These are phyloP conservation scores for Gandaritis pyraliata DNA, from an alignment of 2,888 invertebrate species.

Conservation along the genomic window DNA sequence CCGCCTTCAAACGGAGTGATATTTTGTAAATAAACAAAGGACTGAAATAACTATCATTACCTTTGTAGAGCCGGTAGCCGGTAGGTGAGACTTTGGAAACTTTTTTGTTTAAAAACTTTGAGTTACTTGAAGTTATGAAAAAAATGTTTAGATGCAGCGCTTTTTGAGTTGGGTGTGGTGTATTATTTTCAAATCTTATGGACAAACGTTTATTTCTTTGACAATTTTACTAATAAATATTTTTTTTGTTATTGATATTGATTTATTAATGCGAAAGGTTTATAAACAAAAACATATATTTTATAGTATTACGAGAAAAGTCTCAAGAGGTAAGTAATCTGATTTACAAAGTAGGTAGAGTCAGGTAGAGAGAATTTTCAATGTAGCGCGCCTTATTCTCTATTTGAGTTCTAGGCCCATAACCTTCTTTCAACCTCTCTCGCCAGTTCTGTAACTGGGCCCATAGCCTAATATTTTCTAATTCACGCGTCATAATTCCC, in stretches of 20 bases:
- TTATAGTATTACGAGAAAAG: too few species aligned
- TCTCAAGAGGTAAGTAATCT: too few species aligned
- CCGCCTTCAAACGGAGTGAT: slow-evolving; percentile 85
- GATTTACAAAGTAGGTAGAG: too few species aligned
- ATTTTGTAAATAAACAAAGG: slow-evolving; percentile 84
- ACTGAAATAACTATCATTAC: slow-evolving; percentile 83
- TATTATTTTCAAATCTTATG: background rate
- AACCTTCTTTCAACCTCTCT: too few species aligned
- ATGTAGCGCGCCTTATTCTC: too few species aligned
- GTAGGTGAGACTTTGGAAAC: slow-evolving; percentile 67
- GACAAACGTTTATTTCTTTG: too few species aligned
- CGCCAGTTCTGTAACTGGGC: background rate
- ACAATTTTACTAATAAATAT: too few species aligned
- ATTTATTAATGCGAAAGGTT: too few species aligned
- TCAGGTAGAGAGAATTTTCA: too few species aligned
- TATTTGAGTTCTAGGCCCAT: too few species aligned
- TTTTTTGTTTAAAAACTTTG: slow-evolving; percentile 62
- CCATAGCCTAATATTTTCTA: slow-evolving; percentile 19
- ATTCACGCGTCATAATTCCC: slow-evolving; percentile 27
- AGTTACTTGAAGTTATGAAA: slow-evolving; percentile 47
- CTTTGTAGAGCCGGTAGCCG: slow-evolving; percentile 74
- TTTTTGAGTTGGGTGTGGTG: background rate
- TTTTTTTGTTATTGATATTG: too few species aligned
- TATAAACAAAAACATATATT: too few species aligned
- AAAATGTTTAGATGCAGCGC: slow-evolving; percentile 29